Evolutionary conservation across 2,113 vertebrate genomes (phyloP).

Genomic region (Proteles cristata): DNA sequence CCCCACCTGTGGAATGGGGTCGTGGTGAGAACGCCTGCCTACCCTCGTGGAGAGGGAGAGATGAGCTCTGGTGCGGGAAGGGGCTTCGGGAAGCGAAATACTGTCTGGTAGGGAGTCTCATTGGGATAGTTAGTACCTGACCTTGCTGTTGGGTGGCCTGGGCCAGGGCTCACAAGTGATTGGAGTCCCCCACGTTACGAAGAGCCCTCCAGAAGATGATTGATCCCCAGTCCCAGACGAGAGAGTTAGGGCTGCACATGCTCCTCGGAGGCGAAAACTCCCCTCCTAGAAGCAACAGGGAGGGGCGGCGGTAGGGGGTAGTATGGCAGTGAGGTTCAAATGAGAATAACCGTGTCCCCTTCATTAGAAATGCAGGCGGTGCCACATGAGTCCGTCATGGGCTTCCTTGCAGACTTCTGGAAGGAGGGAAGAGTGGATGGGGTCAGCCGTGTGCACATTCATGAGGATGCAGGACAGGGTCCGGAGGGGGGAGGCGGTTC

Average conservation of each 20-base stretch:
- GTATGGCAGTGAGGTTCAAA: slow-evolving; percentile 57
- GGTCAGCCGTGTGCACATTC: slow-evolving; percentile 7
- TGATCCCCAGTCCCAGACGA: slow-evolving; percentile 55
- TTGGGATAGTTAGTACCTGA: no score
- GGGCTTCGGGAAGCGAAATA: no score
- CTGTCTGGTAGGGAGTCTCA: no score
- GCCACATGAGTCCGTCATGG: neutral
- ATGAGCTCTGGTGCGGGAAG: no score
- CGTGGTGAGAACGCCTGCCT: no score
- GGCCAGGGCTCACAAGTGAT: neutral
- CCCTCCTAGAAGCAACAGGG: slow-evolving; percentile 8
- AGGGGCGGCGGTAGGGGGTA: neutral
- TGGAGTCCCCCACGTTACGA: neutral
- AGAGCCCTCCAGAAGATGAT: slow-evolving; percentile 57
- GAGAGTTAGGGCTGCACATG: neutral
- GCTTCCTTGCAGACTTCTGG: slow-evolving; percentile 33
- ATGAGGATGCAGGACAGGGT: neutral
- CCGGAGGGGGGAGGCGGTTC: no score
- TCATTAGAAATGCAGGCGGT: slow-evolving; percentile 60
- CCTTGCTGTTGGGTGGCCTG: no score
- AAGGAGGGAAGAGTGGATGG: neutral
- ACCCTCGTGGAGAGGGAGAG: no score
- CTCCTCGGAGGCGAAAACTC: neutral
- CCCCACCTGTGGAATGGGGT: no score
- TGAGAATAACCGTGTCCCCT: slow-evolving; percentile 57